These are phyloP conservation scores for Hippocampus guttulatus DNA, from an alignment of 2,113 vertebrate species.

Conservation along the genomic window DNA sequence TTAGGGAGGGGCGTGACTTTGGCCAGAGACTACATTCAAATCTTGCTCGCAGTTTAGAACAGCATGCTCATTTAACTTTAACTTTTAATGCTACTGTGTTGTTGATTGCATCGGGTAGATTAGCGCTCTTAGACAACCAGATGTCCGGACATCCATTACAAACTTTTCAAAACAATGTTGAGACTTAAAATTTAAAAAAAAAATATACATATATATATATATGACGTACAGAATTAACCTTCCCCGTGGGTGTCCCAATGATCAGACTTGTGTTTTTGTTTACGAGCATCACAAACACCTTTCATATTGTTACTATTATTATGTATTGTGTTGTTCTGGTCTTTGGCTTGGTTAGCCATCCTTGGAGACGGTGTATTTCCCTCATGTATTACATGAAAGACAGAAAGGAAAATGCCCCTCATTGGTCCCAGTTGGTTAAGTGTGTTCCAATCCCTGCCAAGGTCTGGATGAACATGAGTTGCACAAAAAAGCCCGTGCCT, in stretches of 20 bases:
- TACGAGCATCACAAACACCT: conserved; percentile 60
- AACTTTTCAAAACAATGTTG: conserved; percentile 22
- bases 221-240: conserved; percentile 33
- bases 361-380: conserved; percentile 66
- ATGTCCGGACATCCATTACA: conserved; percentile 17
- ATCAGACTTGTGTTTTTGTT: conserved; percentile 56
- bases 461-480: conserved; percentile 65
- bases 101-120: neutral
- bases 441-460: conserved; percentile 72
- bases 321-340: conserved; percentile 64
- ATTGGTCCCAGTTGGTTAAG: conserved; percentile 74
- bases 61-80: neutral
- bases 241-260: conserved; percentile 51
- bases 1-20: no score
- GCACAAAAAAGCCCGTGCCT: conserved; percentile 58
- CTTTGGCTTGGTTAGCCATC: conserved; percentile 62
- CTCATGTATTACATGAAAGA: conserved; percentile 71
- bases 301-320: conserved; percentile 61
- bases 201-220: neutral
- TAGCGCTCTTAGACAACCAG: conserved; percentile 1
- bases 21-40: neutral
- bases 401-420: conserved; percentile 62
- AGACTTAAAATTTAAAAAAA: neutral
- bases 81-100: neutral
- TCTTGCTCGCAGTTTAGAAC: neutral